Evolutionary conservation across 2,888 invertebrate species (phyloP), one percentile per base, ranked within the genome.

Genomic region (Oithona nana): DNA sequence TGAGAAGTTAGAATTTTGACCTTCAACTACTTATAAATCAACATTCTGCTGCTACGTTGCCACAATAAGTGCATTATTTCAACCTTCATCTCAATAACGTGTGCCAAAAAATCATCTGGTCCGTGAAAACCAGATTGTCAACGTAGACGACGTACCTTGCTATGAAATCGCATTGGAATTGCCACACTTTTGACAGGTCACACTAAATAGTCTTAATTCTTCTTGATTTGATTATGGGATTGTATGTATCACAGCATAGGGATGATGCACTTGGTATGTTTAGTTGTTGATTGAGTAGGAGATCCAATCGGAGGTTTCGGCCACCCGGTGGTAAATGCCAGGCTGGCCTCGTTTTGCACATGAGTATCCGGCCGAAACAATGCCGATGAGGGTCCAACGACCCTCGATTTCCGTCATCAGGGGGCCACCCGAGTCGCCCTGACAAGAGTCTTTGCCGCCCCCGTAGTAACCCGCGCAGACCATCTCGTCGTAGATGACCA

Each of bases 231-330:
- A 22, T 22, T 20, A 49, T 22, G 50, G 50, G 22, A 20, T 20
- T 49, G n/a, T 22, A 54, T 24, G 24, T 24, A 26, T 20, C 54
- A 24, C 13, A 26, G 26, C 16, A 2, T 54, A 26, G 26, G 16
- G 11, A 16, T 3, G 54, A 54, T 20, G 54, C 24, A 26, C 20
- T 54, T 4, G 54, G 13, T 54, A 24, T 54, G 54, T 26, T 24
- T 20, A 54, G 16, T 54, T 28, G 31, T 48, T 59, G 39, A 62
- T 39, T 16, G 62, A 62, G 71, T 81, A 78, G 8, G 80, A 81
- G 68, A 92, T 88, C 92, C 92, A 92, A 73, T 92, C 92, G 4
- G 90, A 88, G 0, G 92, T 92, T 70, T 88, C 87, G 1, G 90
- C 86, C 4, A 90, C 90, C 68, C 90, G 79, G 72, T 92, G 92